Percentiles rank a stretch among this genome's conserved stretches.
phyloP scores from a whole-genome alignment of 2,113 vertebrate genomes.

The Strix uralensis region DNA sequence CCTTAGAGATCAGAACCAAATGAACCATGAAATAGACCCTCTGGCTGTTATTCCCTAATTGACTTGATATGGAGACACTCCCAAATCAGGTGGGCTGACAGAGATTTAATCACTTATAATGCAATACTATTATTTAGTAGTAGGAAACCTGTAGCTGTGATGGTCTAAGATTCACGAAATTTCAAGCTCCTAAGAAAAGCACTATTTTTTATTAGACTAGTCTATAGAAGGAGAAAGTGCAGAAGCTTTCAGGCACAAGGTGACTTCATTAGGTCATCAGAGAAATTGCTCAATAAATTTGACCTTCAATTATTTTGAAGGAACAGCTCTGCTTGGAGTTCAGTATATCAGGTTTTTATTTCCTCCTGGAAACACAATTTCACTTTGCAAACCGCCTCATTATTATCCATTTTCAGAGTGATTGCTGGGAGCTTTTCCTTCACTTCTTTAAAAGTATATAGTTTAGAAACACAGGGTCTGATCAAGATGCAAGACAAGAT shows the following conservation, averaged over 20 bases:
- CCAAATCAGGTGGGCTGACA: constrained; percentile 45
- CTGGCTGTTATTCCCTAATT: constrained; percentile 63
- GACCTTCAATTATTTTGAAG: background rate
- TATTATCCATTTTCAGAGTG: constrained; percentile 8
- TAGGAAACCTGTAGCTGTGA: background rate
- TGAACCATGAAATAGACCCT: constrained; percentile 68
- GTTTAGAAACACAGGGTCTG: background rate
- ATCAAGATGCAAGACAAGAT: background rate
- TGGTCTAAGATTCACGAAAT: background rate
- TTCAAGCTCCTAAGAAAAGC: background rate
- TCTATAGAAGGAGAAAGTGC: background rate
- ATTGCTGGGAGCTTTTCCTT: constrained; percentile 5
- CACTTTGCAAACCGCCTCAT: background rate
- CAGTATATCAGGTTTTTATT: background rate
- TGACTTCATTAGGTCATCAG: background rate
- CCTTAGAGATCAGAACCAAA: constrained; percentile 66
- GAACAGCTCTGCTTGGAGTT: background rate
- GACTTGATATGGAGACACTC: constrained; percentile 47
- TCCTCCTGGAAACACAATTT: constrained; percentile 25
- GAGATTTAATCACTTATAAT: constrained; percentile 60
- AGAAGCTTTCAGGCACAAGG: background rate
- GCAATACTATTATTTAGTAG: constrained; percentile 52
- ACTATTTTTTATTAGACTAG: background rate
- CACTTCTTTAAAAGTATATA: background rate
- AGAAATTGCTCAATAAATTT: background rate